These are phyloP conservation scores for Dasypogon diadema DNA, from an alignment of 2,888 invertebrate genomes.

Conservation along the genomic window DNA sequence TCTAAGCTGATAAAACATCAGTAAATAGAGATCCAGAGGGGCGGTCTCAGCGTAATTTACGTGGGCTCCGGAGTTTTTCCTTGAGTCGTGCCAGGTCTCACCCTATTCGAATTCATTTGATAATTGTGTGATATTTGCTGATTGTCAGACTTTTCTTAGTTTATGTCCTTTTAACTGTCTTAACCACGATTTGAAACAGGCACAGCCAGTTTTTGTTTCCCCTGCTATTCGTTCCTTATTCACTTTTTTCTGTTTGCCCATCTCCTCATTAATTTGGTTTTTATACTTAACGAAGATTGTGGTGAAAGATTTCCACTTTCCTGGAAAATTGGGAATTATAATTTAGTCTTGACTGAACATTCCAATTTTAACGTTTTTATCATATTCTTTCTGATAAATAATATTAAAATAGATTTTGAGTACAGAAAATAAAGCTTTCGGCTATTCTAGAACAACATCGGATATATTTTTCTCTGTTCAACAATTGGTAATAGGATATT, in stretches of 20 bases:
- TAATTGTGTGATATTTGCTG: constrained; percentile 53
- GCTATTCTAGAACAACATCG: too few species aligned
- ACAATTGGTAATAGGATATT: too few species aligned
- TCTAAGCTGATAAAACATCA: neutral
- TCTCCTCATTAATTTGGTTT: constrained; percentile 48
- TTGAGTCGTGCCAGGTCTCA: neutral
- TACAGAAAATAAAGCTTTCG: too few species aligned
- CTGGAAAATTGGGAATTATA: too few species aligned
- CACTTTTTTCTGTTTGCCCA: constrained; percentile 49
- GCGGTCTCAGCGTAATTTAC: constrained; percentile 38
- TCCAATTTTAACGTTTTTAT: too few species aligned
- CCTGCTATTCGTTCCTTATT: constrained; percentile 24
- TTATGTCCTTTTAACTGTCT: constrained; percentile 49
- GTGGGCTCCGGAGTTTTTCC: neutral
- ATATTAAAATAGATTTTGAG: too few species aligned
- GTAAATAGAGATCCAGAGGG: neutral
- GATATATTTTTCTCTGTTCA: too few species aligned
- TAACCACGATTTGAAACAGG: neutral
- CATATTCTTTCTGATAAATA: too few species aligned
- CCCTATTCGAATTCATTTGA: constrained; percentile 43
- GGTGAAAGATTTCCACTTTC: too few species aligned
- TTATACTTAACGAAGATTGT: too few species aligned
- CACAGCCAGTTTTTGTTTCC: neutral
- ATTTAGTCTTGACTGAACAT: too few species aligned
- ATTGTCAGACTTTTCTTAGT: constrained; percentile 52